Base-by-base conservation (phyloP, 1,140 invertebrate genomes). In the Charaxes varanes region DNA sequence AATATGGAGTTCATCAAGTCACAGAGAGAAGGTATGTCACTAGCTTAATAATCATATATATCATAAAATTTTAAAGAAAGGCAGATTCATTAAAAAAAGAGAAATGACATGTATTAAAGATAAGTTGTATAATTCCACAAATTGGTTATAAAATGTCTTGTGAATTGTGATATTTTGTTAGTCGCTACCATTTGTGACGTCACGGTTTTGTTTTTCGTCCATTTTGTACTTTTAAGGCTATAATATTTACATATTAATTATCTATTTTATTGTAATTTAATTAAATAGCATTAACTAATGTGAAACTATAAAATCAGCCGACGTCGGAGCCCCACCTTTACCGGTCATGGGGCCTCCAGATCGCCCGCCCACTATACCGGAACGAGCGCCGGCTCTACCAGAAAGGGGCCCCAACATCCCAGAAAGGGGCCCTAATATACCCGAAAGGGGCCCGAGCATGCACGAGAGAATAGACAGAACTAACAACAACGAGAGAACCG, bases 1-100 rank as follows among this genome's bases (percentile, higher is more conserved):
- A 85, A 81, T 49, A 18, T 59, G 0, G 79, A 81, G 21, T 84
- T 85, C 53, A 70, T 84, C 14, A 36, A 42, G 2, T 81, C 80
- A 6, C 82, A 85, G 48, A 49, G 62, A 46, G 59, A 69, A 21
- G 65, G 73, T 79, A 31, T 56, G 60, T 46, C 1, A 31, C 3
- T 19, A 1, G 5, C 15, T 17, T 17, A 1, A 7, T n/a, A 16
- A n/a, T 17, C 23, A 3, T 7, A 22, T 7, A 22, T 22, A 22
- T 3, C 21, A 2, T 22, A 4, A 22, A 3, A n/a, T 6, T 18
- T 23, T 15, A 13, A 22, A 14, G 13, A 4, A 18, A 6, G 12
- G 6, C 18, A 17, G 33, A 17, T 23, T 23, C 16, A 21, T 41
- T 49, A 35, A 28, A 40, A 35, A 42, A 21, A 15, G n/a, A 11